phyloP scores from a whole-genome alignment of 2,113 vertebrate species.

The Peucedramus taeniatus region DNA sequence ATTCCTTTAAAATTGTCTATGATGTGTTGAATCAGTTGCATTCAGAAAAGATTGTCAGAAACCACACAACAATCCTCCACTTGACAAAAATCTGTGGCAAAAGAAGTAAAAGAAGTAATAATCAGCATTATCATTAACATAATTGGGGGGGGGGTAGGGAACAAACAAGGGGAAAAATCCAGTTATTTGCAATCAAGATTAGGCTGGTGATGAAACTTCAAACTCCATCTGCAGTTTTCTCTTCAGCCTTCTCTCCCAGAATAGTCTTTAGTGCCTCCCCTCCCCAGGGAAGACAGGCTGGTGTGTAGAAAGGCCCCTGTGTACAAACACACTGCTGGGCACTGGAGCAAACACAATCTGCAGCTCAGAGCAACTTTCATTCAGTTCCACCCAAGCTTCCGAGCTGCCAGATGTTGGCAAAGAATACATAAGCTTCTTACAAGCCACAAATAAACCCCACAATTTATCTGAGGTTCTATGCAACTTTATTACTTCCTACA shows the following conservation, averaged over 20 bases:
- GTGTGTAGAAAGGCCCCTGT: not conserved
- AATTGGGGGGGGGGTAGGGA: accelerated
- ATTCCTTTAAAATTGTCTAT: not conserved
- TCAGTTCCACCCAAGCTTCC: not conserved
- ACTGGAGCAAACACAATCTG: not conserved
- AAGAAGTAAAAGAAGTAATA: not conserved
- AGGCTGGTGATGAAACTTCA: not conserved
- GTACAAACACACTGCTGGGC: not conserved
- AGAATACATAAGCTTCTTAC: not conserved
- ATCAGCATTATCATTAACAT: not conserved
- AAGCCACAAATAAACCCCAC: not conserved
- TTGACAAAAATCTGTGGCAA: not conserved
- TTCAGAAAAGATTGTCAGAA: not conserved
- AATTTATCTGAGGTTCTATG: not conserved
- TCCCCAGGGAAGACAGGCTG: not conserved
- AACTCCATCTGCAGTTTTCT: not conserved
- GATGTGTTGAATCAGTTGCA: not conserved
- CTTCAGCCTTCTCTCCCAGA: not conserved
- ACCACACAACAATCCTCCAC: not conserved
- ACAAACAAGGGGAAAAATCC: not conserved
- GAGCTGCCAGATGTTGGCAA: not conserved
- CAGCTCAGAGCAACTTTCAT: not conserved
- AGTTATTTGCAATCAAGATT: not conserved
- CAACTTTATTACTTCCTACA: not conserved
- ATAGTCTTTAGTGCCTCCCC: not conserved